Evolutionary conservation across 2,797 vertebrate species (phyloP), one percentile per base, ranked within the genome.

Genomic region (Harpagifer antarcticus): DNA sequence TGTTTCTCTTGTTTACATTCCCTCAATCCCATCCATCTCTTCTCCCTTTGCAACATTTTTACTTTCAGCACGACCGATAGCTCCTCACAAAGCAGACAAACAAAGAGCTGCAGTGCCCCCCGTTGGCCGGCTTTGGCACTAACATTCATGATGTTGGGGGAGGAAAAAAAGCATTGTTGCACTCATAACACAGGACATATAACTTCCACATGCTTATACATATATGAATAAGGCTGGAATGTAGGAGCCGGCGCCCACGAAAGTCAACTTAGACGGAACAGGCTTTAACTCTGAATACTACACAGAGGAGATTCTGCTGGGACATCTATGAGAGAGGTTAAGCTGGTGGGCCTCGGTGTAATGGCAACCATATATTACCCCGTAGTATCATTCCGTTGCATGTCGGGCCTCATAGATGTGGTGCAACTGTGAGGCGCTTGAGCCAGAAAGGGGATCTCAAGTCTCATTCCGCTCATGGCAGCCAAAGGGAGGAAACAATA

Each of bases 41-140:
- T 60, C 62, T 72, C 61, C 57, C 64, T 75, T 83, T 78, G 55
- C 84, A 85, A 72, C 75, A 74, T 81, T 81, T 90, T 90, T 88
- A 80, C 71, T 83, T 90, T 92, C 89, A 89, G 89, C 48, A 89
- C 89, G 79, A 59, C 0, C 23, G 86, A 86, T 86, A 90, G 80
- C 50, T 80, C 84, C 55, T 40, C 10, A 17, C 13, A n/a, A 4
- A 5, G 11, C 33, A 37, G 1, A 3, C 55, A 42, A 79, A 78
- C 62, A 76, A 81, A 90, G 93, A 82, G 81, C 61, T 87, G 71
- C 87, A 91, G 84, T 93, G 92, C 90, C 94, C 92, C 91, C 92
- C 85, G 56, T 92, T 87, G 92, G 86, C 33, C 19, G 5, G 27
- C 10, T 0, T 1, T 0, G 3, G 50, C 49, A 85, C 40, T 68